Base-by-base conservation (phyloP, 2,888 invertebrate species). In the Bugula neritina region DNA sequence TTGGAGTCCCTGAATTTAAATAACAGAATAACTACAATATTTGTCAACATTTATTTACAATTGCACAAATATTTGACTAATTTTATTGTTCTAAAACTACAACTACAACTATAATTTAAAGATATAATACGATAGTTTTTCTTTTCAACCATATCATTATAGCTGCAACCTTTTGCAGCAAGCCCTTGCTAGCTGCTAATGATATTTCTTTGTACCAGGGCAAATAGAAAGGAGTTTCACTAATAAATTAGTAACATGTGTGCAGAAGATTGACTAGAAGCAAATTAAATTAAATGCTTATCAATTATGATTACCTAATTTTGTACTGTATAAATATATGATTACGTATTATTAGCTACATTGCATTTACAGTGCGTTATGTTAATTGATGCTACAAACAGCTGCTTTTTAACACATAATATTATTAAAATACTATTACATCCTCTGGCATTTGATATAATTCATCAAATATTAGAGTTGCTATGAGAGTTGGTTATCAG, bases 391-490 rank as follows among this genome's bases (percentile, higher is more conserved):
- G 63, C n/a, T 63, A n/a, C 31, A 63, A 63, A 5, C 63, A 27
- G 10, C 63, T 63, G 63, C 27, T 10, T 34, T 43, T 10, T 17
- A 10, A 43, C 43, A 17, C 17, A 43, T n/a, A 63, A 13, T 63
- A 63, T 63, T 25, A 63, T 63, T 63, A 63, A 29, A 31, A 29
- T 31, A 31, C 29, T 17, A 31, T 31, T 63, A 13, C 5, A 13
- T 63, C 63, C 27, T 34, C 63, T 63, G 63, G 29, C 63, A 63
- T 63, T 63, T 63, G 63, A 29, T 25, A 63, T 63, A 63, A 63
- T 63, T 63, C 63, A 63, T 27, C 63, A 63, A 63, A 29, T 63
- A 63, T 25, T 31, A 63, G 63, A 27, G 31, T 25, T 63, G 31
- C 27, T 63, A 63, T 27, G 63, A 13, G 63, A 63, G 27, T 63